Base-by-base conservation (phyloP, 37 sponge, comb jelly and placozoan species). In the Hexactinellida sp. region DNA sequence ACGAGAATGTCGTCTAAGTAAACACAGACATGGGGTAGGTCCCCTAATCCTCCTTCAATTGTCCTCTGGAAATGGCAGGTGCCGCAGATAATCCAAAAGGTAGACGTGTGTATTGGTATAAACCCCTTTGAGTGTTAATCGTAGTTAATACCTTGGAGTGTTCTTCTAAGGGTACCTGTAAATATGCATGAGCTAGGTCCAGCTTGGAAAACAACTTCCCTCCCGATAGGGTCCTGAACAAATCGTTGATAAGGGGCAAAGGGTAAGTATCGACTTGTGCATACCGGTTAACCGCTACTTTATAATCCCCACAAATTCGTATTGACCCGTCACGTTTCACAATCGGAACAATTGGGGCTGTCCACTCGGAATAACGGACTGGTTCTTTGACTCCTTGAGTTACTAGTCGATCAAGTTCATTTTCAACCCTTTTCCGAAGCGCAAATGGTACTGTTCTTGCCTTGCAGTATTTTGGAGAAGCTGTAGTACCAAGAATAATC, bases 181-280 rank as follows among this genome's bases (percentile, higher is more conserved):
- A 37, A 25, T 86, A 86, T 16, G 86, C 86, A 71, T 86, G 86
- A 16, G 86, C 76, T 37, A 86, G 37, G 82, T 86, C 86, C 24
- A 86, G 28, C 35, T 87, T 87, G 37, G 84, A 34, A 37, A 87
- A 87, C n/a, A n/a, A 36, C 83, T 87, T 82, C 16, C 87, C 83
- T n/a, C 83, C 83, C 25, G 83, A 37, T 51, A 87, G 35, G 36
- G 83, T 36, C 19, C 32, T 35, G 36, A 83, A 38, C 36, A 87
- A 37, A 38, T 87, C 87, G 25, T 87, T 52, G 1, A 83, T 87
- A 10, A 5, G 36, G 0, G 87, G 87, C 36, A 87, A 35, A 7
- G 87, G 87, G 84, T 87, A 87, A 39, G 52, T 84, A 38, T 87
- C 87, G 13, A 38, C 36, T 38, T 83, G 36, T 36, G 83, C 83